phyloP scores from a whole-genome alignment of 2,888 invertebrate genomes.

The Ecdyonurus torrentis region DNA sequence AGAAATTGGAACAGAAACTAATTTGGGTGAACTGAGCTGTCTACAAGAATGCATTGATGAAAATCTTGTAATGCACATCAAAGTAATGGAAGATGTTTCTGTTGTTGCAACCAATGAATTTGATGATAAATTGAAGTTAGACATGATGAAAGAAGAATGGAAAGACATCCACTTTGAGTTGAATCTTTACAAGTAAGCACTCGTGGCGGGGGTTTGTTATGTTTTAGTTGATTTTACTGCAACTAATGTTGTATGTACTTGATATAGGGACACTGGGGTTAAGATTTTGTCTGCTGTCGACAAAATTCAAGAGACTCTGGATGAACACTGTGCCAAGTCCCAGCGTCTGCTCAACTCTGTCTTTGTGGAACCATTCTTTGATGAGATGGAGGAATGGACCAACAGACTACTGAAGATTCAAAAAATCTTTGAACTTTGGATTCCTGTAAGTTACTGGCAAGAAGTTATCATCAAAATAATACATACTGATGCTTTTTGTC shows the following conservation, averaged over 20 bases:
- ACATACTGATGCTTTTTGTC: neutral
- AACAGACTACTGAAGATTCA: constrained; percentile 80
- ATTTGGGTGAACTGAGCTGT: constrained; percentile 28
- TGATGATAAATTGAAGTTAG: constrained; percentile 61
- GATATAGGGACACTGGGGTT: constrained; percentile 62
- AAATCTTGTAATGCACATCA: constrained; percentile 50
- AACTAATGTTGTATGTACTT: no score
- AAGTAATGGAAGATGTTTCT: constrained; percentile 75
- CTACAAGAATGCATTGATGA: constrained; percentile 77
- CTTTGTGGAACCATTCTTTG: constrained; percentile 79
- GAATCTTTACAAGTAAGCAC: constrained; percentile 47
- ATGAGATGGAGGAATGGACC: constrained; percentile 81
- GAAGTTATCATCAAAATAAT: neutral
- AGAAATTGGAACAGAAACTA: neutral
- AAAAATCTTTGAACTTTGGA: constrained; percentile 89
- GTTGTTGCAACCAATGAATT: constrained; percentile 82
- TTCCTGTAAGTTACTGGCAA: constrained; percentile 56
- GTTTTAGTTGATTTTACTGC: neutral
- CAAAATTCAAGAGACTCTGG: constrained; percentile 88
- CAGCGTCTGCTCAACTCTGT: constrained; percentile 96
- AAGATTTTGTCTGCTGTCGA: constrained; percentile 68
- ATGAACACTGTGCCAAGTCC: constrained; percentile 88
- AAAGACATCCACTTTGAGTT: constrained; percentile 53
- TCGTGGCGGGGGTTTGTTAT: no score
- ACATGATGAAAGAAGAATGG: constrained; percentile 80